These are phyloP conservation scores for Lophura nycthemera DNA, from an alignment of 2,113 vertebrate species.

Conservation along the genomic window DNA sequence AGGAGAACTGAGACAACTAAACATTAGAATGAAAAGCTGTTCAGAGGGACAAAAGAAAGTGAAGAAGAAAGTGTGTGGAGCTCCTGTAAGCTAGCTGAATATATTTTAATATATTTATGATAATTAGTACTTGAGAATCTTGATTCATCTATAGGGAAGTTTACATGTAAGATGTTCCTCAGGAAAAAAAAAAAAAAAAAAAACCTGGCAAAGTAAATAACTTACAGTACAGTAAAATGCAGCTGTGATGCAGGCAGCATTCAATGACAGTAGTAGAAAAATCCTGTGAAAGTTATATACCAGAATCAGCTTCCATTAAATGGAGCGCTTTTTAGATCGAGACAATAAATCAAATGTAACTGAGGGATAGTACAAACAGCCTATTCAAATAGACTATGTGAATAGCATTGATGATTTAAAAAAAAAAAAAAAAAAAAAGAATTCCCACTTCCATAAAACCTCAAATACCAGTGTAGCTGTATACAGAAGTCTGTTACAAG, in stretches of 20 bases:
- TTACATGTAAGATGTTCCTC: not conserved
- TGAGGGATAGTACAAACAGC: not conserved
- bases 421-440: not conserved
- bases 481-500: not conserved
- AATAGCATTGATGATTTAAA: conserved; percentile 2
- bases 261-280: conserved; percentile 52
- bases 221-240: conserved; percentile 19
- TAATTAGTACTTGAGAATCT: not conserved
- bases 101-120: not conserved
- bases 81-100: not conserved
- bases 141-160: conserved; percentile 29
- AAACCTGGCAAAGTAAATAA: conserved; percentile 71
- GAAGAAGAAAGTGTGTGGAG: not conserved
- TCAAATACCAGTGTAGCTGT: not conserved
- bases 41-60: not conserved
- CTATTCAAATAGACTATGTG: not conserved
- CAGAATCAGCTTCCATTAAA: conserved; percentile 33
- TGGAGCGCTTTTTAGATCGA: not conserved
- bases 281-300: not conserved
- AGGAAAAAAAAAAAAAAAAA: not conserved
- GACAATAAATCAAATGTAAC: not conserved
- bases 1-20: not conserved
- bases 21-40: not conserved
- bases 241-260: conserved; percentile 45
- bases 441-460: not conserved